These are phyloP conservation scores for Orbicella faveolata DNA, from an alignment of 64 coral and sea anemone species.

Conservation along the genomic window DNA sequence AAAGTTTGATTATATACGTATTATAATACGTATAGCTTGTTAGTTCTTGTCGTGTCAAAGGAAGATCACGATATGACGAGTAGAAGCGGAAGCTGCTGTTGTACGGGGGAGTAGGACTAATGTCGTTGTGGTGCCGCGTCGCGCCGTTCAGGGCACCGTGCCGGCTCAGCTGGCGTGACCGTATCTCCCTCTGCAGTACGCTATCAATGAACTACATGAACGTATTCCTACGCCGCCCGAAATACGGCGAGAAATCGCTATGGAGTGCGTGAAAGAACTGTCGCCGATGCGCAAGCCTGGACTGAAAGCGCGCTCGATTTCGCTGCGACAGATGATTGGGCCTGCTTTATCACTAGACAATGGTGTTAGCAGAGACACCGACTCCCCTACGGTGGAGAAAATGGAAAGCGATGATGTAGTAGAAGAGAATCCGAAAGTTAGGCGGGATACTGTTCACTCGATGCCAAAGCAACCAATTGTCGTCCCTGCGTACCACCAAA, in stretches of 20 bases:
- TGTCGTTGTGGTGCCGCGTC: constrained; percentile 33
- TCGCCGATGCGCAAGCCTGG: constrained; percentile 72
- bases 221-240: constrained; percentile 92
- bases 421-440: constrained; percentile 53
- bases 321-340: constrained; percentile 65
- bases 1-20: too few species aligned
- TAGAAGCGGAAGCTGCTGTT: constrained; percentile 76
- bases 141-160: constrained; percentile 18
- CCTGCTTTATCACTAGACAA: constrained; percentile 65
- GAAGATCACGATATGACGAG: too few species aligned
- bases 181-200: constrained; percentile 71
- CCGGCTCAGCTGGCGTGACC: constrained; percentile 64
- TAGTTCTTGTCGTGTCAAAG: too few species aligned
- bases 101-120: constrained; percentile 53
- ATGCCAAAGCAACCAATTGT: constrained; percentile 71
- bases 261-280: constrained; percentile 76
- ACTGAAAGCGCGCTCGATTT: constrained; percentile 52
- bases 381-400: constrained; percentile 40
- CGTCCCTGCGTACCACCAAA: constrained; percentile 59
- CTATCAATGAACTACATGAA: constrained; percentile 85
- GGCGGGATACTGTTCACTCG: constrained; percentile 76
- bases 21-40: too few species aligned
- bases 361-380: constrained; percentile 51
- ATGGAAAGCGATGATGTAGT: constrained; percentile 63
- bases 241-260: constrained; percentile 90